Conservation (phyloP, 2,113 vertebrate genomes). For the Aegithalos caudatus region DNA sequence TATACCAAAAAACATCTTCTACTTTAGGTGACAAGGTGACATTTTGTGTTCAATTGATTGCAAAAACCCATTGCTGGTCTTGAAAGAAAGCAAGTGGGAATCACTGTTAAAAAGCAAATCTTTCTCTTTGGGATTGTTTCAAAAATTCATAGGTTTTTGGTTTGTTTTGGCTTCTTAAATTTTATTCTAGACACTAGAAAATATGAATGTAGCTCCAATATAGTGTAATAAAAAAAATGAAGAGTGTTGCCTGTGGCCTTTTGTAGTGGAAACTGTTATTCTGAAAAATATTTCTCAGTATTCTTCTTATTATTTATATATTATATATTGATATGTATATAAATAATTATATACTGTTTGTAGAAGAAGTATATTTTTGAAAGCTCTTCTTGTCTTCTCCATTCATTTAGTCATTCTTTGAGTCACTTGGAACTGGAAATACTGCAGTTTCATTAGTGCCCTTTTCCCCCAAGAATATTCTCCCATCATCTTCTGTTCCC, state of each 20-base stretch:
- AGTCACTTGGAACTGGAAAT: not conserved
- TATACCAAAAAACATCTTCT: not conserved
- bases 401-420: not conserved
- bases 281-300: not conserved
- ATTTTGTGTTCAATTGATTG: not conserved
- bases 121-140: not conserved
- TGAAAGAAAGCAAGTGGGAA: not conserved
- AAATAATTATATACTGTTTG: not conserved
- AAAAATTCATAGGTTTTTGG: not conserved
- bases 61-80: not conserved
- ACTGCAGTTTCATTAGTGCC: not conserved
- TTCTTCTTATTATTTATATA: not conserved
- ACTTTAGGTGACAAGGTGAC: not conserved
- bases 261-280: not conserved
- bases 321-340: not conserved
- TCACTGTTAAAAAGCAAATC: not conserved
- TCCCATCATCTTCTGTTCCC: not conserved
- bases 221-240: not conserved
- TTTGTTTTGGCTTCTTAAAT: not conserved
- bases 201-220: not conserved
- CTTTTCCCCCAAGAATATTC: not conserved
- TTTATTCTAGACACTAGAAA: not conserved
- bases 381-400: not conserved
- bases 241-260: not conserved
- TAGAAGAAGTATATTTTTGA: not conserved